A percentile compares a stretch with the other conserved stretches of the same genome.
These are phyloP conservation scores for Luperina testacea DNA, from an alignment of 2,888 invertebrate species.

Conservation along the genomic window DNA sequence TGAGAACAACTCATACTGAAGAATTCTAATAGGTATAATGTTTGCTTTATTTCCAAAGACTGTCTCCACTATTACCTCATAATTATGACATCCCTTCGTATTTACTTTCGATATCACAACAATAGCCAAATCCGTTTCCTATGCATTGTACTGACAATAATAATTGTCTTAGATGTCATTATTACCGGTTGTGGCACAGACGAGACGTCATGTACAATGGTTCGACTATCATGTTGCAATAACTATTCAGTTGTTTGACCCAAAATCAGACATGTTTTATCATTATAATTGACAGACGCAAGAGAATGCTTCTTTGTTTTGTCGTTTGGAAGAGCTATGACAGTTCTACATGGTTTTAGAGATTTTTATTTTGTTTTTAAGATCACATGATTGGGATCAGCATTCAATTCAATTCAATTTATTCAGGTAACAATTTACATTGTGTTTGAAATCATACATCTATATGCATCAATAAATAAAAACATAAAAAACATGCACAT, in stretches of 20 bases:
- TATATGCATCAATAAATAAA: no score
- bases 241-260: conserved; percentile 72
- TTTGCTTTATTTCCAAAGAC: neutral
- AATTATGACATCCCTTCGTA: conserved; percentile 48
- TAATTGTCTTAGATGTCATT: conserved; percentile 61
- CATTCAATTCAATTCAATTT: no score
- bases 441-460: no score
- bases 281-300: conserved; percentile 73
- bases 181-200: conserved; percentile 45
- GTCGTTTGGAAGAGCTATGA: conserved; percentile 18
- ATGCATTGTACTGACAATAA: conserved; percentile 64
- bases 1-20: neutral
- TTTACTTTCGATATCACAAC: conserved; percentile 62
- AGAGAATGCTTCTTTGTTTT: conserved; percentile 64
- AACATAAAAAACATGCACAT: no score
- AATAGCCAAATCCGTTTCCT: conserved; percentile 61
- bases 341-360: conserved; percentile 8
- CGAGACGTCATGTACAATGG: conserved; percentile 65
- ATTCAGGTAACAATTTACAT: no score
- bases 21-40: neutral
- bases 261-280: conserved; percentile 75
- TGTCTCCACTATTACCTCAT: conserved; percentile 26
- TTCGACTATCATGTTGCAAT: conserved; percentile 74
- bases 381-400: neutral
- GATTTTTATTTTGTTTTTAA: conserved; percentile 1